phyloP scores from a whole-genome alignment of 2,888 invertebrate species.

The Drosophila infuscata region DNA sequence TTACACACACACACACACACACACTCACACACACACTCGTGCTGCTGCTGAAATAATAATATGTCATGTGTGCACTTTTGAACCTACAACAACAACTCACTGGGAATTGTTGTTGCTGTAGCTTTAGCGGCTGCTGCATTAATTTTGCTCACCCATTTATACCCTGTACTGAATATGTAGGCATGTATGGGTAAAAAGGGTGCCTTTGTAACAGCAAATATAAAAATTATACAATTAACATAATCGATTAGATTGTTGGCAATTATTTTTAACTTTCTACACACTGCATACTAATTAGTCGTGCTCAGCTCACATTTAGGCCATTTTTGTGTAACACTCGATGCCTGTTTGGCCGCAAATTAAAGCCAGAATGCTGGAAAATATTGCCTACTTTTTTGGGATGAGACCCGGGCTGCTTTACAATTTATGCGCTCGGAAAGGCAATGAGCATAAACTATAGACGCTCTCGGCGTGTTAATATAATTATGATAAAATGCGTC shows the following conservation, averaged over 20 bases:
- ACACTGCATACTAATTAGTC: constrained; percentile 3
- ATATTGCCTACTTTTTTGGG: constrained; percentile 58
- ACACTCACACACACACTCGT: constrained; percentile 7
- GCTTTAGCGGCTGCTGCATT: constrained; percentile 39
- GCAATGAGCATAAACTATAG: constrained; percentile 33
- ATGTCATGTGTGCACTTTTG: constrained; percentile 75
- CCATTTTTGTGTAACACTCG: background rate
- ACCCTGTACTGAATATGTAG: background rate
- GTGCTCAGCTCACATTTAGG: background rate
- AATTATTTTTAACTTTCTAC: background rate
- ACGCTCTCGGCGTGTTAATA: constrained; percentile 66
- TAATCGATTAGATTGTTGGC: background rate
- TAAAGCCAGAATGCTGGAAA: constrained; percentile 35
- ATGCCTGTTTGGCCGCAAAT: background rate
- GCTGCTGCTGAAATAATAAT: constrained; percentile 60
- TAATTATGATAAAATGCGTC: constrained; percentile 79
- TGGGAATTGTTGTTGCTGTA: constrained; percentile 26
- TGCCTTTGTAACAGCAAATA: background rate
- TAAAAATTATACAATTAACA: background rate
- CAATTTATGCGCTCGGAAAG: constrained; percentile 55
- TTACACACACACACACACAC: constrained; percentile 9
- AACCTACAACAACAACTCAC: constrained; percentile 36
- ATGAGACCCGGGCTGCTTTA: constrained; percentile 13
- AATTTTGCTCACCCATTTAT: constrained; percentile 15
- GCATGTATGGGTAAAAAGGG: background rate